Percentiles rank a stretch among this genome's conserved stretches.
These are phyloP conservation scores for Babylonia areolata DNA, from an alignment of 1,140 invertebrate genomes.

Conservation along the genomic window DNA sequence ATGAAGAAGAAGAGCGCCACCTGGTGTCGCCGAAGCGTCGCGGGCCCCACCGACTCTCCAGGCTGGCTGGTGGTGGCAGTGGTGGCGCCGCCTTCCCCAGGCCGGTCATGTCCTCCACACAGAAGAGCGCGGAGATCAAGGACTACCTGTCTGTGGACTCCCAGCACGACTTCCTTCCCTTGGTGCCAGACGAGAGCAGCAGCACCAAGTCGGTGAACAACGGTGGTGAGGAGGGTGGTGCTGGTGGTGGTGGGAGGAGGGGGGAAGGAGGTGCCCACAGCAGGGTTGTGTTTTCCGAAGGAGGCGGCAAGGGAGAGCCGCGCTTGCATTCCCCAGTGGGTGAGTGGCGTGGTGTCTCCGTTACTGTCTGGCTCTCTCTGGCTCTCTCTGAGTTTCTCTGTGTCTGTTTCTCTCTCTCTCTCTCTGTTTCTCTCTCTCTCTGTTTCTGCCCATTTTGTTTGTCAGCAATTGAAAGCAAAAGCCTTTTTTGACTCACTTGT, in stretches of 20 bases:
- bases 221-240: not conserved
- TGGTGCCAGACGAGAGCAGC: conserved; percentile 43
- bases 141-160: conserved; percentile 43
- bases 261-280: not conserved
- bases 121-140: conserved; percentile 58
- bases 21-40: conserved; percentile 1
- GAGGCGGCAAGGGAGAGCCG: not conserved
- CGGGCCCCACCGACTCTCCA: conserved; percentile 19
- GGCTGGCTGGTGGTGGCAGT: not conserved
- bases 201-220: conserved; percentile 16
- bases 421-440: not conserved
- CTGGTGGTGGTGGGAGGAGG: not conserved
- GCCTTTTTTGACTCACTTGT: too few relatives aligned
- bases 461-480: too few relatives aligned
- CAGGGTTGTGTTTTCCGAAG: conserved; percentile 23
- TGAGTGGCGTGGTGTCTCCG: too few relatives aligned
- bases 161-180: conserved; percentile 39
- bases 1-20: not conserved
- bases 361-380: not conserved
- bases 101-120: conserved; percentile 63
- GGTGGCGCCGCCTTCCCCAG: conserved; percentile 39
- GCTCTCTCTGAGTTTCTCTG: not conserved
- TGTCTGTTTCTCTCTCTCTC: not conserved
- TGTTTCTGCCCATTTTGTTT: too few relatives aligned
- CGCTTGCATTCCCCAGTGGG: not conserved